Base-by-base conservation (phyloP, 2,113 vertebrate genomes). In the Leuciscus idus region DNA sequence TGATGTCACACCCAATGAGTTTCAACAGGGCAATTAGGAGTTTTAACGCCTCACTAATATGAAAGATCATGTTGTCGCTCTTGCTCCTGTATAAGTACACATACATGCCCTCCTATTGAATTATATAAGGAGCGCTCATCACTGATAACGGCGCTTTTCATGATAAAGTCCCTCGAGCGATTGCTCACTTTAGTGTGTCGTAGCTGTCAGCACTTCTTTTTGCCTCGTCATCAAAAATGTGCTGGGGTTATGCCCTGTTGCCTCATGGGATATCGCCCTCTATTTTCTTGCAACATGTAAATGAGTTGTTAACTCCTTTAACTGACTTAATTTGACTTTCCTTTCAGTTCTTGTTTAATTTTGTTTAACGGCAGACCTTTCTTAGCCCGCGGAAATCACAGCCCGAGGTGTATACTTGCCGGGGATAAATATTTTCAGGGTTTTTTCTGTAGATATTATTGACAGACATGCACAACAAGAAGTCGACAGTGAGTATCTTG, bases 1-100 rank as follows among this genome's bases (percentile, higher is more conserved):
- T 84, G 55, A 78, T 86, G 84, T 88, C 84, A 88, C 84, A 86
- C 50, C 81, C 81, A 88, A 80, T 88, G 75, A 88, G 84, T 79
- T 86, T 79, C 64, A 86, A 72, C 62, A 59, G 80, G 57, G 80
- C 52, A 81, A 88, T 88, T 83, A 83, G 74, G 48, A 59, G 33
- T 64, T 62, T 83, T 76, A 66, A 66, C n/a, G 39, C 79, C 79
- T 81, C 79, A 48, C 79, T 81, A 64, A 81, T 81, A 66, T 81
- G 26, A 43, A 43, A 81, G 79, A 81, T 81, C 59, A 81, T 64
- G 8, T 81, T 62, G 12, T 39, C 21, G 23, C 57, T 64, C 21
- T 82, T 59, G 19, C 36, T 57, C 15, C 50, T 59, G 28, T 52
- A 72, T 59, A 81, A 33, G 72, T 6, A 88, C 75, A 87, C 68